Evolutionary conservation across 2,888 invertebrate genomes (phyloP).

Genomic region (Tribolium freemani): DNA sequence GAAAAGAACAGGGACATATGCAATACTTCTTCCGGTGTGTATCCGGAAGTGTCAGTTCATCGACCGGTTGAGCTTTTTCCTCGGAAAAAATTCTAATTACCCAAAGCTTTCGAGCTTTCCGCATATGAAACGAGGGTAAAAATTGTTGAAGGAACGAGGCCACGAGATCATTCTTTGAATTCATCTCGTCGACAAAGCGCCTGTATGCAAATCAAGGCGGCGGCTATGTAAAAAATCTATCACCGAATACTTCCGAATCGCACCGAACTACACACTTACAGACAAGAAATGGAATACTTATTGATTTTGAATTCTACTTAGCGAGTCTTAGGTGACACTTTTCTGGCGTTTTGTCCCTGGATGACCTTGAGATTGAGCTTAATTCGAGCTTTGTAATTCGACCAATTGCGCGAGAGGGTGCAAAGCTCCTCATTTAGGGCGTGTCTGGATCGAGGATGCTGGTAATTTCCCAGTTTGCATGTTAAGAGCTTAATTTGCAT

Average conservation of each 20-base stretch:
- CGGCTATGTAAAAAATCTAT: constrained; percentile 65
- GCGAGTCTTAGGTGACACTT: constrained; percentile 66
- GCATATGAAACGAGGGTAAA: constrained; percentile 35
- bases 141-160: constrained; percentile 47
- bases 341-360: constrained; percentile 29
- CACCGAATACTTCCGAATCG: constrained; percentile 63
- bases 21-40: constrained; percentile 5
- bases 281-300: constrained; percentile 67
- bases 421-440: constrained; percentile 50
- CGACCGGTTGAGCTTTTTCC: constrained; percentile 3
- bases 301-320: constrained; percentile 69
- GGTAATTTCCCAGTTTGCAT: constrained; percentile 68
- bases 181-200: constrained; percentile 58
- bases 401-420: constrained; percentile 31
- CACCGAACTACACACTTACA: constrained; percentile 63
- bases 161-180: constrained; percentile 54
- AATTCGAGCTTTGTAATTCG: constrained; percentile 27
- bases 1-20: constrained; percentile 1
- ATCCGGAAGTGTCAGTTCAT: constrained; percentile 4
- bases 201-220: constrained; percentile 66
- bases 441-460: constrained; percentile 58
- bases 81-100: neutral
- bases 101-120: constrained; percentile 9
- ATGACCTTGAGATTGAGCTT: constrained; percentile 11
- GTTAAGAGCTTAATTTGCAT: constrained; percentile 68